Evolutionary conservation across 2,888 invertebrate genomes (phyloP).

Genomic region (Graphium colonna): DNA sequence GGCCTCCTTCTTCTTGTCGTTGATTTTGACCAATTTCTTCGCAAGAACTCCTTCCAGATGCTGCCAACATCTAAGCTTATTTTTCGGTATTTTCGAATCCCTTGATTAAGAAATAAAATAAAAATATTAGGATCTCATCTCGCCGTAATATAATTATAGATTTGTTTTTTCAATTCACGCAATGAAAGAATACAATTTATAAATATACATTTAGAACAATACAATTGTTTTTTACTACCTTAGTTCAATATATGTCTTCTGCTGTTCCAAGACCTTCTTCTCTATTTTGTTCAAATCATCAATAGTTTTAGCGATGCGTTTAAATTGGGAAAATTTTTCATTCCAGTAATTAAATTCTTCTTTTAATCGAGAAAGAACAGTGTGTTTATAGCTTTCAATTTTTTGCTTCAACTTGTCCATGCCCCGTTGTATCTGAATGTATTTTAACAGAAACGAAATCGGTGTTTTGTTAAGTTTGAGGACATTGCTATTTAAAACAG

Average conservation of each 20-base stretch:
- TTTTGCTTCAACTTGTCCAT: conserved; percentile 42
- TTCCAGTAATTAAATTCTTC: conserved; percentile 48
- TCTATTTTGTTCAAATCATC: conserved; percentile 38
- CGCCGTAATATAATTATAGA: no score
- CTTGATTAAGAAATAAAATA: conserved; percentile 29
- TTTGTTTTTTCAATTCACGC: no score
- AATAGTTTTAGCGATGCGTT: conserved; percentile 39
- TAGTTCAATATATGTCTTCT: conserved; percentile 32
- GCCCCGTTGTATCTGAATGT: conserved; percentile 35
- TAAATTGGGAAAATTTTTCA: conserved; percentile 39
- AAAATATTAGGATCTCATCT: conserved; percentile 13
- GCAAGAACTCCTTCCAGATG: conserved; percentile 35
- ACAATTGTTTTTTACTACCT: conserved; percentile 35
- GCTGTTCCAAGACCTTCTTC: conserved; percentile 35
- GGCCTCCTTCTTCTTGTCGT: conserved; percentile 37
- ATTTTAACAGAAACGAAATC: no score
- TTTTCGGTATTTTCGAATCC: conserved; percentile 36
- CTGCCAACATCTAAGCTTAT: conserved; percentile 39
- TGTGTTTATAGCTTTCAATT: conserved; percentile 39
- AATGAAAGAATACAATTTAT: no score
- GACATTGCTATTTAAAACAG: no score
- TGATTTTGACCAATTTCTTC: conserved; percentile 30
- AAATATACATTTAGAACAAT: no score
- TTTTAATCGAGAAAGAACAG: conserved; percentile 36
- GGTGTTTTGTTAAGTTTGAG: no score